Conservation (phyloP, 2,113 vertebrate species). For the Tretioscincus oriximinensis region DNA sequence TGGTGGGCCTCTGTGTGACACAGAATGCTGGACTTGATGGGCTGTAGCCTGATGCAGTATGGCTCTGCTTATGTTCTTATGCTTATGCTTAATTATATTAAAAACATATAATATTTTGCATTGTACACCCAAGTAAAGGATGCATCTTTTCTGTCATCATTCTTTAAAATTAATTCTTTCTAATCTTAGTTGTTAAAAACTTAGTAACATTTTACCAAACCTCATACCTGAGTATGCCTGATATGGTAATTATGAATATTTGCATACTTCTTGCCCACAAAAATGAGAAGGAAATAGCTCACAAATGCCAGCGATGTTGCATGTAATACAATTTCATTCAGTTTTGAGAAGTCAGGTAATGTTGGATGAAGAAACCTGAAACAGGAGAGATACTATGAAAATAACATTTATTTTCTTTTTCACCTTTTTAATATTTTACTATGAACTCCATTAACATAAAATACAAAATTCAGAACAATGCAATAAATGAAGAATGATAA, state of each 20-base stretch:
- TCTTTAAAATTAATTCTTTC: background rate
- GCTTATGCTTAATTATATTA: background rate
- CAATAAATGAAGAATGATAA: too few species aligned
- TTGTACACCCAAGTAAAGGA: background rate
- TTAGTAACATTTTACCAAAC: background rate
- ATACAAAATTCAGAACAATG: too few species aligned
- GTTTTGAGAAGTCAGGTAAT: slow-evolving; percentile 33
- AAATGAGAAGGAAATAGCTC: slow-evolving; percentile 67
- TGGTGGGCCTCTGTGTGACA: too few species aligned
- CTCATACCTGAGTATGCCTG: slow-evolving; percentile 68
- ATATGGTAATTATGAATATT: slow-evolving; percentile 57
- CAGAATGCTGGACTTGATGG: too few species aligned
- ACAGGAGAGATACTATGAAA: slow-evolving; percentile 31
- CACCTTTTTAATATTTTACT: too few species aligned
- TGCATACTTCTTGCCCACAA: slow-evolving; percentile 63
- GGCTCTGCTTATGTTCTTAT: too few species aligned
- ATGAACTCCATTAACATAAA: too few species aligned
- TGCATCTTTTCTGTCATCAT: background rate
- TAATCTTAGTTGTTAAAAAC: slow-evolving; percentile 18
- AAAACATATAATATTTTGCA: background rate
- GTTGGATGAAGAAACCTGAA: slow-evolving; percentile 63
- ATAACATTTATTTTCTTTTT: too few species aligned
- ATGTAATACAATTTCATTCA: slow-evolving; percentile 45
- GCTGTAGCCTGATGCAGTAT: too few species aligned
- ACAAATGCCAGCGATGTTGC: slow-evolving; percentile 64